phyloP scores from a whole-genome alignment of 1,140 invertebrate species.

The Pseudomyrmex pallidus region DNA sequence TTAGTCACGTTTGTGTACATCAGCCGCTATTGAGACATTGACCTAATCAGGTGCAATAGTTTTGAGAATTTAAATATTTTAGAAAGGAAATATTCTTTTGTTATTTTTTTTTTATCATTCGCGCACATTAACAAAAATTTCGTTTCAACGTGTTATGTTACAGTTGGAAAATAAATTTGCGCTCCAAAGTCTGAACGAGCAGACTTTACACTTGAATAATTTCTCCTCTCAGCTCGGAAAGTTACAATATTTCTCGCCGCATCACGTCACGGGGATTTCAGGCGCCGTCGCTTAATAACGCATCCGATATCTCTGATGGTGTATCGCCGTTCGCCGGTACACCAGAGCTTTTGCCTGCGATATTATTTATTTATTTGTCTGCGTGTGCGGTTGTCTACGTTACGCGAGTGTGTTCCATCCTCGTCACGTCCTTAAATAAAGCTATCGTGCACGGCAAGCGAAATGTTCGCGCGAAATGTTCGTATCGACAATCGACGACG shows the following conservation, averaged over 20 bases:
- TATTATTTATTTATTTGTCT: constrained; percentile 42
- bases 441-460: not conserved
- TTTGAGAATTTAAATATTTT: not conserved
- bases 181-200: not conserved
- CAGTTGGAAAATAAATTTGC: not conserved
- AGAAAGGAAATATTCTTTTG: not conserved
- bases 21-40: constrained; percentile 28
- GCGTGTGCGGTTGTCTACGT: not conserved
- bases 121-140: too few relatives aligned
- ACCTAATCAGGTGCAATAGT: not conserved
- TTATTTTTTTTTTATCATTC: too few relatives aligned
- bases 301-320: not conserved
- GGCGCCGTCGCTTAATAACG: not conserved
- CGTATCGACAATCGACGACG: constrained; percentile 54
- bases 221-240: not conserved
- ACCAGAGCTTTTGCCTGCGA: not conserved
- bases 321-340: not conserved
- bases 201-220: constrained; percentile 8
- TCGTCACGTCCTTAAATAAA: constrained; percentile 47
- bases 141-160: not conserved
- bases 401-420: not conserved
- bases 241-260: not conserved
- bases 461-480: constrained; percentile 6
- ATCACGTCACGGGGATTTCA: not conserved
- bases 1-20: constrained; percentile 44